Percentiles rank a stretch among this genome's conserved stretches.
phyloP scores from a whole-genome alignment of 2,888 invertebrate genomes.

The Muscina levida region DNA sequence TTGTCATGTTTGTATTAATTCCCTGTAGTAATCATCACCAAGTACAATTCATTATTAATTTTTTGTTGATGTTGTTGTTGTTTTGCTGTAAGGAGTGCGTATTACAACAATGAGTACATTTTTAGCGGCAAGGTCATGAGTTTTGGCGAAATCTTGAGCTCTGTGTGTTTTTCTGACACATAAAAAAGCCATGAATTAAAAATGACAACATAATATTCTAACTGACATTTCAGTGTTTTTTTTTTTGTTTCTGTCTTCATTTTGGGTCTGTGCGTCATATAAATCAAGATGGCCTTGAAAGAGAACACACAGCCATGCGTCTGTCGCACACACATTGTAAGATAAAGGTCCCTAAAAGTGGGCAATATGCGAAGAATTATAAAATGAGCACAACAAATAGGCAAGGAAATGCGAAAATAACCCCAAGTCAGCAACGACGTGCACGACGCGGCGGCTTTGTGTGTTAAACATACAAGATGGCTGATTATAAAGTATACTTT shows the following conservation, averaged over 20 bases:
- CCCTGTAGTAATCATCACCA: slow-evolving; percentile 10
- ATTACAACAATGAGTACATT: slow-evolving; percentile 6
- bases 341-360: slow-evolving; percentile 32
- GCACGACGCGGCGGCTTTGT: too few species aligned
- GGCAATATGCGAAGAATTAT: slow-evolving; percentile 16
- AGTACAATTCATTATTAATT: slow-evolving; percentile 52
- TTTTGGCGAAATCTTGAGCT: background rate
- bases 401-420: background rate
- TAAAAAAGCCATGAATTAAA: slow-evolving; percentile 55
- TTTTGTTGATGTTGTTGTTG: slow-evolving; percentile 46
- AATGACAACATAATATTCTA: slow-evolving; percentile 47
- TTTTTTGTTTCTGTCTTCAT: background rate
- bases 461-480: too few species aligned
- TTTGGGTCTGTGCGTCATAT: slow-evolving; percentile 24
- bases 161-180: slow-evolving; percentile 29
- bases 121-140: slow-evolving; percentile 52
- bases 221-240: slow-evolving; percentile 27
- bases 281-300: slow-evolving; percentile 41
- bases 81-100: slow-evolving; percentile 11
- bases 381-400: slow-evolving; percentile 19
- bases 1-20: background rate
- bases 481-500: background rate
- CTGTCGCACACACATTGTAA: slow-evolving; percentile 12
- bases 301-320: background rate
- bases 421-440: background rate